Conservation (phyloP, 2,797 vertebrate species). For the Champsocephalus gunnari region DNA sequence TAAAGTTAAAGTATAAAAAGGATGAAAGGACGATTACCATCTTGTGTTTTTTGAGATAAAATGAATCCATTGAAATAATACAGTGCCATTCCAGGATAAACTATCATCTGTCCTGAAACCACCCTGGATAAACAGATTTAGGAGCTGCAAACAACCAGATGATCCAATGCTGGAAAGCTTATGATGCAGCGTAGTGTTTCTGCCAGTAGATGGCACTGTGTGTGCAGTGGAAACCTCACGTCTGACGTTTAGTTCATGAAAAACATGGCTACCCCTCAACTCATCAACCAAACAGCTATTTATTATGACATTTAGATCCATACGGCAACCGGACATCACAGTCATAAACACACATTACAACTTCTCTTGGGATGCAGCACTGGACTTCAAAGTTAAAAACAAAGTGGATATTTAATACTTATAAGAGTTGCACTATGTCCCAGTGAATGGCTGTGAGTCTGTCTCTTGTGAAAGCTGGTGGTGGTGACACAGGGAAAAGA, state of each 20-base stretch:
- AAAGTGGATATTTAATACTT: constrained; percentile 15
- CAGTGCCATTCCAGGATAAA: constrained; percentile 29
- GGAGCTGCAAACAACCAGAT: constrained; percentile 31
- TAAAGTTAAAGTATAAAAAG: too few relatives aligned
- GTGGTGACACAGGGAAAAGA: constrained; percentile 20
- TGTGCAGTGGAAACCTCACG: constrained; percentile 24
- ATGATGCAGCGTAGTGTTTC: neutral
- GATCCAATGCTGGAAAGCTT: neutral
- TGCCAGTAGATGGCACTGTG: constrained; percentile 79
- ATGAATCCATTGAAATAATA: constrained; percentile 41
- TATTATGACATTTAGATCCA: neutral
- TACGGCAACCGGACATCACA: neutral
- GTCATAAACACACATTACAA: constrained; percentile 2
- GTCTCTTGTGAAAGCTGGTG: constrained; percentile 34
- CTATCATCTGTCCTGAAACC: constrained; percentile 37
- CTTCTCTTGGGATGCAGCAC: constrained; percentile 3
- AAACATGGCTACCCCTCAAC: neutral
- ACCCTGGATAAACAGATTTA: constrained; percentile 37
- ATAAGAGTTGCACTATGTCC: constrained; percentile 4
- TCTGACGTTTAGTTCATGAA: constrained; percentile 12
- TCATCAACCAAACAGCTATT: constrained; percentile 16
- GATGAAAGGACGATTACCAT: constrained; percentile 39
- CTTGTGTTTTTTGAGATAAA: constrained; percentile 45
- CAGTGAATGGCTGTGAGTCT: constrained; percentile 16
- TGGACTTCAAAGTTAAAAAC: constrained; percentile 13